phyloP scores from a whole-genome alignment of 2,888 invertebrate species.

The Leptopilina syphax region DNA sequence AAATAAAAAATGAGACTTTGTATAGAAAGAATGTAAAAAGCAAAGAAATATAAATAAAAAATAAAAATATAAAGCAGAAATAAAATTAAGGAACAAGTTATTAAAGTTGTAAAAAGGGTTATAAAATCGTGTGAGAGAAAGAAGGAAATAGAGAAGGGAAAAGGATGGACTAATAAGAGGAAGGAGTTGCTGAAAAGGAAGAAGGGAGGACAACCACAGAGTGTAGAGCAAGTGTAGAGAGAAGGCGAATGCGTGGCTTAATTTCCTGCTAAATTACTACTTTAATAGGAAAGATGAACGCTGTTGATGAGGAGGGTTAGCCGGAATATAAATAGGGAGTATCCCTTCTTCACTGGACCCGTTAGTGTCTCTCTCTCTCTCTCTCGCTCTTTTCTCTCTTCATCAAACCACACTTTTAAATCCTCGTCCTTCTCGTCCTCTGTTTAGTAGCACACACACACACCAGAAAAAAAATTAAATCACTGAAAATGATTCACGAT shows the following conservation, averaged over 20 bases:
- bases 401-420: conserved; percentile 36
- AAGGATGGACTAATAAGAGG: conserved; percentile 40
- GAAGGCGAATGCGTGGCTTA: conserved; percentile 75
- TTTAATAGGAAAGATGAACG: conserved; percentile 77
- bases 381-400: conserved; percentile 33
- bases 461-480: conserved; percentile 58
- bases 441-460: conserved; percentile 61
- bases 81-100: no score
- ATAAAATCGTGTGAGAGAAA: no score
- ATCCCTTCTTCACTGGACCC: conserved; percentile 57
- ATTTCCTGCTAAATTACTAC: conserved; percentile 77
- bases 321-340: conserved; percentile 76
- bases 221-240: conserved; percentile 67
- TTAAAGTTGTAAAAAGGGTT: no score
- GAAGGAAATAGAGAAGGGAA: conserved; percentile 47
- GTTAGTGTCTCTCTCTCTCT: conserved; percentile 51
- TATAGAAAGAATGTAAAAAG: no score
- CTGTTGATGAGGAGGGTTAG: conserved; percentile 77
- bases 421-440: conserved; percentile 49
- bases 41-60: no score
- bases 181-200: conserved; percentile 24
- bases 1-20: no score
- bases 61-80: no score
- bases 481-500: conserved; percentile 63
- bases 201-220: conserved; percentile 58